Conservation (phyloP, 2,113 vertebrate species). For the Cariama cristata region DNA sequence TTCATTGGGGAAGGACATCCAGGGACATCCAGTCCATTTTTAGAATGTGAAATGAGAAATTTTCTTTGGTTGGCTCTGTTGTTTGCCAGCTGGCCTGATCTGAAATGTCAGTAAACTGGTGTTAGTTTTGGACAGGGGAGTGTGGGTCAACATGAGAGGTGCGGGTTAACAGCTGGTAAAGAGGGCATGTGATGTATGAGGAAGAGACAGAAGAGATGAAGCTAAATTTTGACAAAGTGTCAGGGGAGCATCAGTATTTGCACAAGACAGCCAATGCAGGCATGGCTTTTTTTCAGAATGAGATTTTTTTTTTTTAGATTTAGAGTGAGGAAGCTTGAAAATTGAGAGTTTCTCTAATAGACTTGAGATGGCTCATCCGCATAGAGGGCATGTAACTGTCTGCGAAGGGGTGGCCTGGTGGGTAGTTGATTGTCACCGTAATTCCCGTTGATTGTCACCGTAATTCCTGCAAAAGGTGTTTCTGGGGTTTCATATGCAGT, state of each 20-base stretch:
- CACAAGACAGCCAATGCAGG: not conserved
- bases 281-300: not conserved
- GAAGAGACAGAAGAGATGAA: not conserved
- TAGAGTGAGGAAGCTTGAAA: not conserved
- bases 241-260: not conserved
- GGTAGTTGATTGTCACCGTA: not conserved
- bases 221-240: not conserved
- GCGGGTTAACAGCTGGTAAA: not conserved
- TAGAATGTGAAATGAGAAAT: slow-evolving; percentile 38
- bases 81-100: slow-evolving; percentile 15
- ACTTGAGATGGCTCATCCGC: not conserved
- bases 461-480: not conserved
- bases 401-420: not conserved
- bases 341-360: not conserved
- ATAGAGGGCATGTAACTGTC: not conserved
- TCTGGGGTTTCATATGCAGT: not conserved
- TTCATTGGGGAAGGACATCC: slow-evolving; percentile 26
- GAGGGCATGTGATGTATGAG: not conserved
- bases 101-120: slow-evolving; percentile 19
- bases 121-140: not conserved
- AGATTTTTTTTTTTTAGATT: not conserved
- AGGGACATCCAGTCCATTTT: slow-evolving; percentile 47
- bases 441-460: not conserved
- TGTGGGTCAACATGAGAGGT: not conserved
- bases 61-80: slow-evolving; percentile 19